phyloP scores from a whole-genome alignment of 2,888 invertebrate genomes.

The Nezara viridula region DNA sequence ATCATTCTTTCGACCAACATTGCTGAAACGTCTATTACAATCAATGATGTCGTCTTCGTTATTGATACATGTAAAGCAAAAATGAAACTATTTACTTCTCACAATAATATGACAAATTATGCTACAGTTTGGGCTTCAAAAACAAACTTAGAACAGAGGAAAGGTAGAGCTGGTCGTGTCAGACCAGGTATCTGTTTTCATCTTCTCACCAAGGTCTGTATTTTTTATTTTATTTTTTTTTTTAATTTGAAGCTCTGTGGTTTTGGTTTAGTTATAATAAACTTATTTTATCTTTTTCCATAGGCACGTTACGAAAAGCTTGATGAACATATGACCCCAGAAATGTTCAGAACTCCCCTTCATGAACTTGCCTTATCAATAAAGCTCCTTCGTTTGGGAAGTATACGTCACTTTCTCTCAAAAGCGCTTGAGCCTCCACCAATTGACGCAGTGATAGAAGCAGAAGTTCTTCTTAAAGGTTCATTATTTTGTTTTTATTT shows the following conservation, averaged over 20 bases:
- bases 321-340: conserved; percentile 94
- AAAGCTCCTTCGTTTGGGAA: conserved; percentile 89
- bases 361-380: conserved; percentile 95
- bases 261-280: background rate
- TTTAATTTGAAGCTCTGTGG: background rate
- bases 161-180: conserved; percentile 96
- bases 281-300: conserved; percentile 57
- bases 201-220: conserved; percentile 77
- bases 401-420: conserved; percentile 93
- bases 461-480: conserved; percentile 82
- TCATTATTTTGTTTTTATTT: background rate
- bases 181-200: conserved; percentile 95
- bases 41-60: conserved; percentile 98
- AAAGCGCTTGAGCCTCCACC: conserved; percentile 98
- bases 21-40: conserved; percentile 98
- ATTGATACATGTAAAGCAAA: conserved; percentile 98
- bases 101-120: conserved; percentile 99
- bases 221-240: conserved; percentile 25
- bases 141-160: conserved; percentile 94
- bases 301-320: conserved; percentile 78
- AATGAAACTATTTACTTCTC: conserved; percentile 97
- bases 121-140: conserved; percentile 96
- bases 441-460: conserved; percentile 97
- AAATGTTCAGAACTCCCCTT: conserved; percentile 97
- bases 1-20: conserved; percentile 98